Percentiles rank a stretch among this genome's conserved stretches.
Conservation (phyloP, 2,113 vertebrate species). For the Mellivora capensis region DNA sequence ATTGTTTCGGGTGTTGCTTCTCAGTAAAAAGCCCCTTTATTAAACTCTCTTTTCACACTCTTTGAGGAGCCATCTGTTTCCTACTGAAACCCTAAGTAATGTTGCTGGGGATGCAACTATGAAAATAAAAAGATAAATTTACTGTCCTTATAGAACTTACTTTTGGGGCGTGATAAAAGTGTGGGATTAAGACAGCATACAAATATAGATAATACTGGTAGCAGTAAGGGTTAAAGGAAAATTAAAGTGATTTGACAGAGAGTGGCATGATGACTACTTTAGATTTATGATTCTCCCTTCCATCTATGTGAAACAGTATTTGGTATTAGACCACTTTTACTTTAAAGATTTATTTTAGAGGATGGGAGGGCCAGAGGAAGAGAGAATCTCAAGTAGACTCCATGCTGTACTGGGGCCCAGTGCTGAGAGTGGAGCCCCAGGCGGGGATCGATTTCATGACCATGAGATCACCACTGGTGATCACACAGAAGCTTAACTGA, state of each 20-base stretch:
- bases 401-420: background rate
- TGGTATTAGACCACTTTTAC: background rate
- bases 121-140: background rate
- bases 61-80: background rate
- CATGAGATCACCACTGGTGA: background rate
- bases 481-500: background rate
- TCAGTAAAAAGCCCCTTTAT: background rate
- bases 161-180: background rate
- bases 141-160: background rate
- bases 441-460: background rate
- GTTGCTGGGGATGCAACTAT: background rate
- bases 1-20: background rate
- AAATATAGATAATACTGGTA: background rate
- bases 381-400: background rate
- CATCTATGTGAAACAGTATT: background rate
- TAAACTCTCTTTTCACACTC: background rate
- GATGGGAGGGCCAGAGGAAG: background rate
- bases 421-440: background rate
- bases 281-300: background rate
- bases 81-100: background rate
- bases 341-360: too few species aligned
- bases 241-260: background rate
- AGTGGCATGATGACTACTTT: background rate
- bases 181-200: background rate
- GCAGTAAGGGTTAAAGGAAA: background rate